Percentiles rank a stretch among this genome's conserved stretches.
Evolutionary conservation across 2,113 vertebrate genomes (phyloP).

Genomic region (Hemibagrus wyckioides): DNA sequence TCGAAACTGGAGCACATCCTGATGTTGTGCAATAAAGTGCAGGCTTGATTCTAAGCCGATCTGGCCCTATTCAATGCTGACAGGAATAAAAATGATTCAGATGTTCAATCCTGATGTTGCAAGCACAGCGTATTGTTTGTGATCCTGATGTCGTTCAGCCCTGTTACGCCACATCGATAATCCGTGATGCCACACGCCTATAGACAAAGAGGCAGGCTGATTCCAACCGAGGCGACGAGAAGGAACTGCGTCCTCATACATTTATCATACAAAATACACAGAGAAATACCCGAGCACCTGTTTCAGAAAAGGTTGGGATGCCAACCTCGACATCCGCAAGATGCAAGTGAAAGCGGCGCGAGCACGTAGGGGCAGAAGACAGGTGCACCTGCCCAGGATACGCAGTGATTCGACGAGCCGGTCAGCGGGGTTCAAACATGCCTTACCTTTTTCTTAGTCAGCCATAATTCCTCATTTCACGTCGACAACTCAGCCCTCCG

Average conservation of each 20-base stretch:
- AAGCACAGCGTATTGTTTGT: neutral
- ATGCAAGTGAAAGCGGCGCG: slow-evolving; percentile 36
- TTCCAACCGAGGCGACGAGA: slow-evolving; percentile 1
- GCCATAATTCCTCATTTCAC: slow-evolving; percentile 65
- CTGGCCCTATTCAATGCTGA: neutral
- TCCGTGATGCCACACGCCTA: slow-evolving; percentile 36
- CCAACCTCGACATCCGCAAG: slow-evolving; percentile 32
- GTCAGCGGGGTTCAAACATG: slow-evolving; percentile 11
- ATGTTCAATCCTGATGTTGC: neutral
- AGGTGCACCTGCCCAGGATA: slow-evolving; percentile 55
- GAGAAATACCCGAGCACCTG: neutral
- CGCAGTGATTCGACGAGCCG: slow-evolving; percentile 49
- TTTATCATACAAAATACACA: neutral
- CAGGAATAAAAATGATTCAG: neutral
- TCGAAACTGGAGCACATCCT: slow-evolving; percentile 5
- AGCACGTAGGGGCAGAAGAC: slow-evolving; percentile 32
- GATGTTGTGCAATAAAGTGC: neutral
- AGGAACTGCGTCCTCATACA: slow-evolving; percentile 29
- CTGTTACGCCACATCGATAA: slow-evolving; percentile 38
- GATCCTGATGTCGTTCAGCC: neutral
- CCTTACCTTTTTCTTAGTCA: slow-evolving; percentile 71
- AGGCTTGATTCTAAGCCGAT: slow-evolving; percentile 8
- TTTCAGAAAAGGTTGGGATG: neutral
- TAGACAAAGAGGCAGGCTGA: slow-evolving; percentile 48
- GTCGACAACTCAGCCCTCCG: slow-evolving; percentile 58